Percentiles rank a stretch among this genome's conserved stretches.
These are phyloP conservation scores for Tarsius wallacei DNA, from an alignment of 2,797 vertebrate species.

Conservation along the genomic window DNA sequence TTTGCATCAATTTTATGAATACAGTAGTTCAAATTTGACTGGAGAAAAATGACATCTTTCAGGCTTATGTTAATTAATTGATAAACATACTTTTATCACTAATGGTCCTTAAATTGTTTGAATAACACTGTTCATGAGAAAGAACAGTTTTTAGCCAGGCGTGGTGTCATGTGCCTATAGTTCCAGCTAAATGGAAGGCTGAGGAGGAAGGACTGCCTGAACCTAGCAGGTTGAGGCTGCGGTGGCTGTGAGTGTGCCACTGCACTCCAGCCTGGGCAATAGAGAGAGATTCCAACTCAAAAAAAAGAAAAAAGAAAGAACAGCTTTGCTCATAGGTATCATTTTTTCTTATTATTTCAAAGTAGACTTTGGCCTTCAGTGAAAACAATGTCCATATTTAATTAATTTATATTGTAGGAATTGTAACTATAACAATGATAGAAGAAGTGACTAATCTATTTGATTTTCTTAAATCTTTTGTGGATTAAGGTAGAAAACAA, in stretches of 20 bases:
- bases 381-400: background rate
- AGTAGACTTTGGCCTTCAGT: background rate
- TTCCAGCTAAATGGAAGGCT: no score
- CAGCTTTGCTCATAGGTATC: background rate
- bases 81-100: background rate
- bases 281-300: no score
- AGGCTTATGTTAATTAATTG: conserved; percentile 38
- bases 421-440: background rate
- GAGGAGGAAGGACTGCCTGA: no score
- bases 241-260: no score
- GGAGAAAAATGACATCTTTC: background rate
- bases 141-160: background rate
- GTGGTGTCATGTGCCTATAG: no score
- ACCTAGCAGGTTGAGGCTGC: no score
- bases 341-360: conserved; percentile 19
- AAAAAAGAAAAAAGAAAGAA: background rate
- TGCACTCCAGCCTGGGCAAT: no score
- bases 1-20: conserved; percentile 25
- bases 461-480: conserved; percentile 17
- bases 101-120: background rate
- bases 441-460: background rate
- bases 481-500: conserved; percentile 16
- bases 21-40: background rate
- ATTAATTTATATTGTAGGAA: conserved; percentile 15
- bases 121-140: background rate